phyloP scores from a whole-genome alignment of 2,113 vertebrate species.

The Mirza zaza region DNA sequence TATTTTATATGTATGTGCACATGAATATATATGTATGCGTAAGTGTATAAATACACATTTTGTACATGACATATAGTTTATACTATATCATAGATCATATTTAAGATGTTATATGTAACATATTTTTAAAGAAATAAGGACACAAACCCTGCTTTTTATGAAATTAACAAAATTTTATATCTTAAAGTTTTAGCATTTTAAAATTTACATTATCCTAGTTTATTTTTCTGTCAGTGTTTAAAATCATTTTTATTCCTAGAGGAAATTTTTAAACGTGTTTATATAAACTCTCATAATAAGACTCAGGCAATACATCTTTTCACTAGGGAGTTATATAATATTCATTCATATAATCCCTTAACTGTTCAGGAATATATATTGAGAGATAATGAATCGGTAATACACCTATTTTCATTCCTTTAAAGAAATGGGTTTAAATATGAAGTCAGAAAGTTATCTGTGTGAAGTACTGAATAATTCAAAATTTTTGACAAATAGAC shows the following conservation, averaged over 20 bases:
- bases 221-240: slow-evolving; percentile 8
- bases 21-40: not conserved
- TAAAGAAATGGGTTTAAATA: not conserved
- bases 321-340: not conserved
- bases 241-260: not conserved
- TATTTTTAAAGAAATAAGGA: not conserved
- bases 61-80: not conserved
- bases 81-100: not conserved
- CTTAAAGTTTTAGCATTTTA: not conserved
- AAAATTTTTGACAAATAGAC: not conserved
- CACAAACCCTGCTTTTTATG: not conserved
- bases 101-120: not conserved
- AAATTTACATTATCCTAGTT: not conserved
- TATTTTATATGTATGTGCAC: not conserved
- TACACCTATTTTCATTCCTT: not conserved
- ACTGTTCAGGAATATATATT: not conserved
- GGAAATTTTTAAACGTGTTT: not conserved
- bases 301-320: not conserved
- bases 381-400: not conserved
- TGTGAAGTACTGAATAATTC: not conserved
- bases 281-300: not conserved
- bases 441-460: not conserved
- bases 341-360: not conserved
- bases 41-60: not conserved
- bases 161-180: not conserved